Evolutionary conservation across 1,140 invertebrate species (phyloP).

Genomic region (Brachionus koreanus): DNA sequence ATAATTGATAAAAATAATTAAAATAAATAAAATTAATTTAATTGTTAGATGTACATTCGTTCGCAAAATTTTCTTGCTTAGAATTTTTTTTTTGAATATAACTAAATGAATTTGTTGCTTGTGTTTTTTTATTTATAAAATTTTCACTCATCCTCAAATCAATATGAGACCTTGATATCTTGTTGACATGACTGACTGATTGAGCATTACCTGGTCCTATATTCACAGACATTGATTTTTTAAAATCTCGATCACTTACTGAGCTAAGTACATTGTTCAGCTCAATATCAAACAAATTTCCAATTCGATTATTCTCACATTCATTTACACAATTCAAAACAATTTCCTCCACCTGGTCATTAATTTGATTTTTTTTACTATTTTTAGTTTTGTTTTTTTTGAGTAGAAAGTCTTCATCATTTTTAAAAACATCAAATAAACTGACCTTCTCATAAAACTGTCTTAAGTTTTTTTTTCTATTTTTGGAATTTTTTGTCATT

Average conservation of each 20-base stretch:
- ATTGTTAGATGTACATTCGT: slow-evolving; percentile 16
- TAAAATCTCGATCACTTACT: not conserved
- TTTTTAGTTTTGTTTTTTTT: not conserved
- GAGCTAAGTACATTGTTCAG: not conserved
- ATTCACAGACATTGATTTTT: slow-evolving; percentile 20
- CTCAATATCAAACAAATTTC: not conserved
- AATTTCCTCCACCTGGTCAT: not conserved
- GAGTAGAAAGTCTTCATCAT: not conserved
- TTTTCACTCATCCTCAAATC: not conserved
- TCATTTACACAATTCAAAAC: not conserved
- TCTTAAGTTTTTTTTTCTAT: not conserved
- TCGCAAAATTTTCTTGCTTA: not conserved
- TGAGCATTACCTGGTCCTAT: not conserved
- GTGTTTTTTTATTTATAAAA: not conserved
- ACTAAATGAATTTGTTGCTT: not conserved
- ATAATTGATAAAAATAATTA: slow-evolving; percentile 18
- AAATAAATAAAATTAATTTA: slow-evolving; percentile 31
- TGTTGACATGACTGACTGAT: not conserved
- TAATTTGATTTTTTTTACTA: not conserved
- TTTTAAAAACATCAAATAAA: slow-evolving; percentile 15
- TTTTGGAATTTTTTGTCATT: not conserved
- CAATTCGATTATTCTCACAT: not conserved
- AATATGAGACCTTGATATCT: not conserved
- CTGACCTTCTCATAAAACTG: not conserved
- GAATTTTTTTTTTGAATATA: slow-evolving; percentile 40